These are phyloP conservation scores for Calameuta filiformis DNA, from an alignment of 2,888 invertebrate genomes.

Conservation along the genomic window DNA sequence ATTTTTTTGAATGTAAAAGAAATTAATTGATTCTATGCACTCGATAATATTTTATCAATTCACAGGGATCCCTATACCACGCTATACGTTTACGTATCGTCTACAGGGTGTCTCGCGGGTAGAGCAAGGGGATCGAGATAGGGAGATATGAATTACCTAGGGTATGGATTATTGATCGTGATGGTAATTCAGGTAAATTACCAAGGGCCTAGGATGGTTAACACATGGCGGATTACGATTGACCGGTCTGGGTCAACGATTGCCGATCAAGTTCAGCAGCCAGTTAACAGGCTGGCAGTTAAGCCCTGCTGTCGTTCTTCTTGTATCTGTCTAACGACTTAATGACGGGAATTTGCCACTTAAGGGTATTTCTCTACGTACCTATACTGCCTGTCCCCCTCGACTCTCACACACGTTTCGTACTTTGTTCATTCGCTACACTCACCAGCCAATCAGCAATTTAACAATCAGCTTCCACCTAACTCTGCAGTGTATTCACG, in stretches of 20 bases:
- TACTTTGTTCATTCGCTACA: neutral
- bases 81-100: neutral
- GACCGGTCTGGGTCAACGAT: slow-evolving; percentile 41
- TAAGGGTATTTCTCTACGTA: slow-evolving; percentile 42
- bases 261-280: slow-evolving; percentile 58
- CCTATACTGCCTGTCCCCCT: slow-evolving; percentile 13
- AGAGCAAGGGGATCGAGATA: neutral
- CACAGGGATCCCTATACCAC: neutral
- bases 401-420: slow-evolving; percentile 8
- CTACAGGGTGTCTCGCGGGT: neutral
- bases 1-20: neutral
- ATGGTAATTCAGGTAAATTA: slow-evolving; percentile 1
- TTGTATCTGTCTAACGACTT: slow-evolving; percentile 53
- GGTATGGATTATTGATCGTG: neutral
- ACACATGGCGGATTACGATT: slow-evolving; percentile 2
- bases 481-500: slow-evolving; percentile 71
- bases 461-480: slow-evolving; percentile 67
- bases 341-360: slow-evolving; percentile 63
- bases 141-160: neutral
- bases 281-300: slow-evolving; percentile 49
- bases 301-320: slow-evolving; percentile 43
- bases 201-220: neutral
- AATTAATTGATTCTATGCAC: neutral
- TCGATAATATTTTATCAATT: neutral
- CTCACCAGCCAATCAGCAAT: neutral